Conservation (phyloP, 2,888 invertebrate species). For the Tupiocoris notatus region DNA sequence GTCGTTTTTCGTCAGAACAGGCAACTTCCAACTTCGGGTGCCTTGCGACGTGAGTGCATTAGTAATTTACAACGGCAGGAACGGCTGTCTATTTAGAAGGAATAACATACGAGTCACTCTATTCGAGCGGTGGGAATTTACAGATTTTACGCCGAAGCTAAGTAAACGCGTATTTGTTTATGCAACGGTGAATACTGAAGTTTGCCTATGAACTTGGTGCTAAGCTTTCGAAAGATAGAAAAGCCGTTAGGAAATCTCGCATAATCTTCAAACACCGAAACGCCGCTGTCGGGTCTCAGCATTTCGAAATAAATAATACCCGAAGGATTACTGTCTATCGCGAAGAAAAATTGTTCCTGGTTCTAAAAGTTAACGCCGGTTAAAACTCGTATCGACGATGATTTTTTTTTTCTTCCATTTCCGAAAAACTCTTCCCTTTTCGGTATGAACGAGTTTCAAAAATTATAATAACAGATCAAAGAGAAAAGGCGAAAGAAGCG, state of each 20-base stretch:
- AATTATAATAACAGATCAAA: background rate
- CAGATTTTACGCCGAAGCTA: background rate
- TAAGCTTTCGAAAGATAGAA: too few relatives aligned
- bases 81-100: background rate
- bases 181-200: background rate
- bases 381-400: too few relatives aligned
- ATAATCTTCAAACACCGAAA: too few relatives aligned
- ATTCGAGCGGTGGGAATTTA: background rate
- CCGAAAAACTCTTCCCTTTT: too few relatives aligned
- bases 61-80: background rate
- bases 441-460: background rate
- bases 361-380: too few relatives aligned
- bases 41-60: background rate
- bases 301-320: too few relatives aligned
- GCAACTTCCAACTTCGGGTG: background rate
- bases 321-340: too few relatives aligned
- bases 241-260: too few relatives aligned
- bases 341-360: too few relatives aligned
- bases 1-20: background rate
- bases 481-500: background rate
- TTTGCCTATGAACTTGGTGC: too few relatives aligned
- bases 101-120: background rate
- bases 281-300: too few relatives aligned
- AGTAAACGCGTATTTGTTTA: background rate
- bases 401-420: too few relatives aligned